phyloP scores from a whole-genome alignment of 2,113 vertebrate species.

The Himantopus leucocephalus region DNA sequence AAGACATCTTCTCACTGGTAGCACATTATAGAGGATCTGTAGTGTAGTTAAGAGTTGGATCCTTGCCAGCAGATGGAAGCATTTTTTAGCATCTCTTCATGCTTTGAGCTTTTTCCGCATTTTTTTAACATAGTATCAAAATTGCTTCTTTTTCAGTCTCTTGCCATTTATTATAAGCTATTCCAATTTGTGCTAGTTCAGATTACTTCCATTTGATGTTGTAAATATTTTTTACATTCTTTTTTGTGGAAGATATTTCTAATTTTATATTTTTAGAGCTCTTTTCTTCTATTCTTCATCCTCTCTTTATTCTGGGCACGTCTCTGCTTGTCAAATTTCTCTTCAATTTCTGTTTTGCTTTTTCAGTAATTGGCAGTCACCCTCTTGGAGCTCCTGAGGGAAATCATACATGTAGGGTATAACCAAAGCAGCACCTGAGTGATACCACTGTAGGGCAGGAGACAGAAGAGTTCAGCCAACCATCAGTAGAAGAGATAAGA shows the following conservation, averaged over 20 bases:
- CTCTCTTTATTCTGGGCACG: constrained; percentile 1
- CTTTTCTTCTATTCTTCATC: constrained; percentile 8
- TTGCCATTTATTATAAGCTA: constrained; percentile 17
- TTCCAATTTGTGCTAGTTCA: constrained; percentile 14
- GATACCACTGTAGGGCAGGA: constrained; percentile 10
- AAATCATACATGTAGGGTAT: background rate
- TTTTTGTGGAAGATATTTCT: background rate
- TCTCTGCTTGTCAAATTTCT: constrained; percentile 46
- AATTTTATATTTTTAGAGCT: background rate
- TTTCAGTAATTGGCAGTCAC: constrained; percentile 19
- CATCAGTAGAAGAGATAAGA: background rate
- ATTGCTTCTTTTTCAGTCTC: constrained; percentile 44
- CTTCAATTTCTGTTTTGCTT: constrained; percentile 46
- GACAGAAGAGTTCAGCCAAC: background rate
- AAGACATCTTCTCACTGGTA: constrained; percentile 37
- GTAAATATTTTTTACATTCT: constrained; percentile 33
- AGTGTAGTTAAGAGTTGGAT: constrained; percentile 35
- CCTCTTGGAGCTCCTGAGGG: constrained; percentile 28
- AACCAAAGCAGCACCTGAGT: constrained; percentile 22
- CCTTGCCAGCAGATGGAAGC: constrained; percentile 36
- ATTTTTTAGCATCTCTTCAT: constrained; percentile 58
- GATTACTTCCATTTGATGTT: constrained; percentile 39
- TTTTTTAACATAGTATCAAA: constrained; percentile 49
- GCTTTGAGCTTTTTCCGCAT: background rate
- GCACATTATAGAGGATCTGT: constrained; percentile 25